Conservation (phyloP, 2,113 vertebrate genomes). For the Brienomyrus brachyistius region DNA sequence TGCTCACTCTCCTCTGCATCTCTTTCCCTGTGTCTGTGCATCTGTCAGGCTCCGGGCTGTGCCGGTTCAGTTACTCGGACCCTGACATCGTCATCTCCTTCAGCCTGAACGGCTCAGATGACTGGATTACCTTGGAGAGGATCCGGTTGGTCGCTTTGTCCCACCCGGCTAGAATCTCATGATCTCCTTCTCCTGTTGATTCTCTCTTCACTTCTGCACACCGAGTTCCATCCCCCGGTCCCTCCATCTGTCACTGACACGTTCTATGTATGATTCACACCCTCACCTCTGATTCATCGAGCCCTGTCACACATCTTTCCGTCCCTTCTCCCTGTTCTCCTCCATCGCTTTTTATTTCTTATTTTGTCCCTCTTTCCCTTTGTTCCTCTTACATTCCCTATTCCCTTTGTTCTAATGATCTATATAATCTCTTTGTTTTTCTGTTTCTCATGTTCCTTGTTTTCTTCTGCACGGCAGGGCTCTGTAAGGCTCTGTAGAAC, state of each 20-base stretch:
- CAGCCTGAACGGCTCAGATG: constrained; percentile 73
- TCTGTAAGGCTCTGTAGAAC: not conserved
- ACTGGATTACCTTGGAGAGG: constrained; percentile 87
- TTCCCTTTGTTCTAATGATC: not conserved
- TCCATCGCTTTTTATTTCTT: not conserved
- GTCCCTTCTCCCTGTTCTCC: constrained; percentile 34
- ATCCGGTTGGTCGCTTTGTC: constrained; percentile 73
- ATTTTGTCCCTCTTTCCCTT: not conserved
- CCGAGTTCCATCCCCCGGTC: constrained; percentile 23
- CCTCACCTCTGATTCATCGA: constrained; percentile 26
- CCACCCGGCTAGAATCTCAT: not conserved
- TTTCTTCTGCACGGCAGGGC: not conserved
- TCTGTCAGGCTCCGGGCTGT: constrained; percentile 80
- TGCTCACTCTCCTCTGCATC: not conserved
- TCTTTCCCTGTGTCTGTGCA: constrained; percentile 21
- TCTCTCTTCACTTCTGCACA: not conserved
- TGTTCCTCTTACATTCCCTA: not conserved
- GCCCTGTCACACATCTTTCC: constrained; percentile 23
- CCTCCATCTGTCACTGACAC: constrained; percentile 46
- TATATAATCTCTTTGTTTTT: not conserved
- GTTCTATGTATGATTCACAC: constrained; percentile 37
- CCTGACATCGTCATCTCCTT: constrained; percentile 84
- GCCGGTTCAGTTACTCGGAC: constrained; percentile 91
- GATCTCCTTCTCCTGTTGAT: constrained; percentile 4
- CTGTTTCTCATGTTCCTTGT: not conserved